Evolutionary conservation across 2,888 invertebrate species (phyloP), one percentile per base, ranked within the genome.

Genomic region (Boloria euphrosyne): DNA sequence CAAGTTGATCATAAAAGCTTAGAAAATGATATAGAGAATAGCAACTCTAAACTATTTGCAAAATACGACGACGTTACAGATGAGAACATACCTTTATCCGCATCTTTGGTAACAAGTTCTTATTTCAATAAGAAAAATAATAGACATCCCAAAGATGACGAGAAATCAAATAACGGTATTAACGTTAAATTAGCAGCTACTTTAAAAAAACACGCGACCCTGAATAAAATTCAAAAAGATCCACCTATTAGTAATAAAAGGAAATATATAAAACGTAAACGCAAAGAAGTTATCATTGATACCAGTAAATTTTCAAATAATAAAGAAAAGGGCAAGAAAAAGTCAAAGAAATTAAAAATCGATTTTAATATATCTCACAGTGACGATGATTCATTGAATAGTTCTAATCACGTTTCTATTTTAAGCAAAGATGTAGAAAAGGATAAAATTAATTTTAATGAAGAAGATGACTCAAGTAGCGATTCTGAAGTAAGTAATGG

Each of bases 71-170:
- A 87, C 70, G 77, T 89, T 0, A 74, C 81, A 31, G 89, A 90
- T 79, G 89, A 87, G 51, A 87, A 86, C 68, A 83, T 89, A 22
- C 85, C 82, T 16, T 75, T 90, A 2, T 85, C 91, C 1, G 80
- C 86, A 0, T 81, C 90, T 7, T 70, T 91, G n/a, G 84, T 92
- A 7, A 92, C 92, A 61, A 93, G 92, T 76, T 88, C 90, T 10
- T 92, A 91, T 78, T 93, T 93, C 69, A 85, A 38, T n/a, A 67
- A 77, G 43, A 75, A 74, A 62, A 73, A 74, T 17, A 76, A 76
- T 16, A 65, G 74, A 52, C 69, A 54, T 49, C 58, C 62, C 18
- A 64, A 69, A 68, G 73, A 74, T 63, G 67, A 67, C 61, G 62
- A 65, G 43, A 71, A 60, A 49, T 31, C 43, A 54, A 68, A 58